These are phyloP conservation scores for Oscheius myriophilus DNA, from an alignment of 2,888 invertebrate genomes.

Conservation along the genomic window DNA sequence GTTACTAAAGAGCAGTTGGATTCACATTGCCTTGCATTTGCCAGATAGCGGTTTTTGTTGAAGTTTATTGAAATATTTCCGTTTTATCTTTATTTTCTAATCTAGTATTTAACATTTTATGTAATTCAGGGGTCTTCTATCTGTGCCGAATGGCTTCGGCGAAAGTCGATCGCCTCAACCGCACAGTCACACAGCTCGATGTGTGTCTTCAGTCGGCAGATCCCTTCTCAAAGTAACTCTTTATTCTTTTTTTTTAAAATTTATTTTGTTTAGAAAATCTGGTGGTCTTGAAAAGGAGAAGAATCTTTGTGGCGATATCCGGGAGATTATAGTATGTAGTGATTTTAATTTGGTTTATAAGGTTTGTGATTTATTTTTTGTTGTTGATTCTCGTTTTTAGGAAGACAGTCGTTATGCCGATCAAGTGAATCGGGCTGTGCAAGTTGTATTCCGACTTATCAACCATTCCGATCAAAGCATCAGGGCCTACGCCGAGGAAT, in stretches of 20 bases:
- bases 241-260: neutral
- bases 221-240: constrained; percentile 4
- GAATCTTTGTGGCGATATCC: constrained; percentile 16
- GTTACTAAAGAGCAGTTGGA: too few relatives aligned
- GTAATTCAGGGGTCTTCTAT: too few relatives aligned
- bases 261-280: constrained; percentile 9
- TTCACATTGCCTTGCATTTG: too few relatives aligned
- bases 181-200: constrained; percentile 18
- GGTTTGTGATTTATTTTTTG: neutral
- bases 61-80: too few relatives aligned
- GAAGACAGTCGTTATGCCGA: constrained; percentile 28
- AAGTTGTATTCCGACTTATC: constrained; percentile 13
- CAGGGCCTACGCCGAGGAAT: constrained; percentile 25
- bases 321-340: constrained; percentile 14
- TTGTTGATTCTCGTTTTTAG: constrained; percentile 1
- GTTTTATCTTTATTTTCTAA: neutral
- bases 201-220: neutral
- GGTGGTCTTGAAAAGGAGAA: constrained; percentile 2
- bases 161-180: constrained; percentile 17
- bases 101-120: neutral
- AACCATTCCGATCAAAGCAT: constrained; percentile 23
- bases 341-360: constrained; percentile 25
- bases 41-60: too few relatives aligned
- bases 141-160: constrained; percentile 8
- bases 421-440: constrained; percentile 11